phyloP scores from a whole-genome alignment of 1,140 invertebrate genomes.

The Hetaerina americana region DNA sequence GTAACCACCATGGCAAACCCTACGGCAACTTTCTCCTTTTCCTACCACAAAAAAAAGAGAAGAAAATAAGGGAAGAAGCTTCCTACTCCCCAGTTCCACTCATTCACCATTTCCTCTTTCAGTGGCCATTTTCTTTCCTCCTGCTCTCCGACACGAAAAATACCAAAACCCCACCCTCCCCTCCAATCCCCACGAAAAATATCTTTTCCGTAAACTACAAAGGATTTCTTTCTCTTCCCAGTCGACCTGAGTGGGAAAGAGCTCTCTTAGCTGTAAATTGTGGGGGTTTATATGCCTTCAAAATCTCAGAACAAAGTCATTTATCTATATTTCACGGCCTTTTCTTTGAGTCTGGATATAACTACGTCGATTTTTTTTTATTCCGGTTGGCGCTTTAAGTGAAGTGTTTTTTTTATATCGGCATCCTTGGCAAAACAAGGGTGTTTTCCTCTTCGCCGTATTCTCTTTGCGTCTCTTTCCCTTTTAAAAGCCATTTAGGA shows the following conservation, averaged over 20 bases:
- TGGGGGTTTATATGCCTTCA: background rate
- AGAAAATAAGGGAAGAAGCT: too few species aligned
- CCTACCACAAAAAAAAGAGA: too few species aligned
- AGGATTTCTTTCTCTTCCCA: background rate
- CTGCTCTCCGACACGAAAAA: background rate
- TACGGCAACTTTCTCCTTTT: too few species aligned
- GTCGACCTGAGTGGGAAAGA: background rate
- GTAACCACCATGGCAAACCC: too few species aligned
- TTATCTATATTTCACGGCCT: background rate
- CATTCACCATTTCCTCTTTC: background rate
- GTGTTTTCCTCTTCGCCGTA: too few species aligned
- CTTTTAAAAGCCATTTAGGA: too few species aligned
- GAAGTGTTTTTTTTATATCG: too few species aligned
- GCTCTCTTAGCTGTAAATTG: background rate
- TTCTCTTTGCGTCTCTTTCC: too few species aligned
- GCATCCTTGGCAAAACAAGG: too few species aligned
- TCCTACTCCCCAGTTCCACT: background rate
- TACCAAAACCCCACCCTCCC: background rate
- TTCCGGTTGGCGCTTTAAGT: background rate
- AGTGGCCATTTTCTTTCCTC: too few species aligned
- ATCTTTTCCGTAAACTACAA: background rate
- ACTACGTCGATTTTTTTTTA: background rate
- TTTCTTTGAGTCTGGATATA: background rate
- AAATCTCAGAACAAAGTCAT: background rate
- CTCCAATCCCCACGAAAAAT: background rate